Evolutionary conservation across 2,113 vertebrate genomes (phyloP).

Genomic region (Muntiacus muntjak): DNA sequence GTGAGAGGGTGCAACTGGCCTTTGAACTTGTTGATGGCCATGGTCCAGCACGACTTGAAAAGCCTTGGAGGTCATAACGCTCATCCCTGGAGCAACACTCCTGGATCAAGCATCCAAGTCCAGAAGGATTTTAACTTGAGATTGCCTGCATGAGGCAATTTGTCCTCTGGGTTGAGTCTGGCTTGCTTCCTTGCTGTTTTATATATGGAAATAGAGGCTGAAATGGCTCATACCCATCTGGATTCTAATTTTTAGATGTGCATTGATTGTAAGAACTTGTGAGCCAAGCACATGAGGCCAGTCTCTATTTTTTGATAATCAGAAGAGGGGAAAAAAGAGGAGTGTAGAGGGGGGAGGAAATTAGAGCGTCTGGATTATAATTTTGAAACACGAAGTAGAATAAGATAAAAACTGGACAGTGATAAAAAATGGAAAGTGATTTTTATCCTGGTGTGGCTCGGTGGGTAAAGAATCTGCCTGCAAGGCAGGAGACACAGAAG

Average conservation of each 20-base stretch:
- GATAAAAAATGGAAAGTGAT: background rate
- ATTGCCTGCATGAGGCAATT: background rate
- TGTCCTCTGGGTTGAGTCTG: background rate
- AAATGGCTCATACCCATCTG: background rate
- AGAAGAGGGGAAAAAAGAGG: background rate
- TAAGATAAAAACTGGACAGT: background rate
- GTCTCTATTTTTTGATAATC: background rate
- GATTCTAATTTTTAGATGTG: background rate
- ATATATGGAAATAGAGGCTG: background rate
- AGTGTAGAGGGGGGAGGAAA: background rate
- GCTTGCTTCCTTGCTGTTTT: background rate
- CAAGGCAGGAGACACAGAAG: background rate
- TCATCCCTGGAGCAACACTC: background rate
- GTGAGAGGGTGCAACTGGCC: accelerated
- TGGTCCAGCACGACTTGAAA: accelerated
- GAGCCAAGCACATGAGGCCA: background rate
- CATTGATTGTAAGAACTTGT: background rate
- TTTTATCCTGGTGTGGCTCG: background rate
- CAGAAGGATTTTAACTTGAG: background rate
- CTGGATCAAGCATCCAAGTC: background rate
- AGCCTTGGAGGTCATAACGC: background rate
- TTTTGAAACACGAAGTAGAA: background rate
- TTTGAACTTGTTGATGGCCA: accelerated
- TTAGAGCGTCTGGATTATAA: background rate
- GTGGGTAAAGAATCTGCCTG: background rate